These are phyloP conservation scores for Apamea monoglypha DNA, from an alignment of 2,888 invertebrate species.

Conservation along the genomic window DNA sequence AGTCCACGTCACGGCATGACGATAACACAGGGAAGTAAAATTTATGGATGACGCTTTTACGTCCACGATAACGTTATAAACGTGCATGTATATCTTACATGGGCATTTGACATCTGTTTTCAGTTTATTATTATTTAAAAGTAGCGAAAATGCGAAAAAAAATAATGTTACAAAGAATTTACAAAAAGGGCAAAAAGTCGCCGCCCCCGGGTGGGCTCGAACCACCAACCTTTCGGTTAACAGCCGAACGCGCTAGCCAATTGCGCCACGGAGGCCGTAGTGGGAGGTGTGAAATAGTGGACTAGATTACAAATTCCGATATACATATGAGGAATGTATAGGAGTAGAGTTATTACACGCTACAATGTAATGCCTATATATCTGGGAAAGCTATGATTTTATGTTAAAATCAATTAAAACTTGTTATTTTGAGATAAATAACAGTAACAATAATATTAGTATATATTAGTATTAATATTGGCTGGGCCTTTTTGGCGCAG, in stretches of 20 bases:
- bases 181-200: conserved; percentile 17
- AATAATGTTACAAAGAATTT: not conserved
- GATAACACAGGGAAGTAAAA: not conserved
- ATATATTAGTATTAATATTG: too few species aligned
- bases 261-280: conserved; percentile 96
- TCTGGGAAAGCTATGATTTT: not conserved
- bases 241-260: conserved; percentile 99
- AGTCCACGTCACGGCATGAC: not conserved
- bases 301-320: not conserved
- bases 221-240: conserved; percentile 99
- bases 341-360: too few species aligned
- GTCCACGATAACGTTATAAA: not conserved
- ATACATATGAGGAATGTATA: not conserved
- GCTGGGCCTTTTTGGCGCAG: too few species aligned
- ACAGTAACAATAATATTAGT: too few species aligned
- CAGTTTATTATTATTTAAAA: not conserved
- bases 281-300: conserved; percentile 28
- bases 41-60: not conserved
- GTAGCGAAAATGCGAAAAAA: not conserved
- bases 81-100: not conserved
- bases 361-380: too few species aligned
- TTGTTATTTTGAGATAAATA: too few species aligned
- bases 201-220: conserved; percentile 99
- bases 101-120: not conserved
- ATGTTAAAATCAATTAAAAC: not conserved